These are phyloP conservation scores for Allobates femoralis DNA, from an alignment of 2,797 vertebrate species.

Conservation along the genomic window DNA sequence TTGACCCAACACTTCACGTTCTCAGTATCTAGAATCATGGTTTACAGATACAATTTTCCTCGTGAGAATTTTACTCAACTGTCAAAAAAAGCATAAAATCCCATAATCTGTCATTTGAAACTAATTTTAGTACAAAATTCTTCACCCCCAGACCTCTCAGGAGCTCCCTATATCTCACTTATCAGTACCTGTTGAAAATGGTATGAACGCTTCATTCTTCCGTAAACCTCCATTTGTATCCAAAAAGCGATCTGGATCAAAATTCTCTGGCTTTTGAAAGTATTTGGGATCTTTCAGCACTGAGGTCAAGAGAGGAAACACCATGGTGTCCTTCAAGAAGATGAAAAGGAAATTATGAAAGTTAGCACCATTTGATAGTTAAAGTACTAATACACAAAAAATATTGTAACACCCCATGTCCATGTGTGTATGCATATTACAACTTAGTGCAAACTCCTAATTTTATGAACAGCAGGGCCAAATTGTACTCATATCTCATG, in stretches of 20 bases:
- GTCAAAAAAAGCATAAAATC: neutral
- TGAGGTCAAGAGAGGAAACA: conserved; percentile 25
- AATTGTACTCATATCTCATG: neutral
- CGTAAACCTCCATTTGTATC: neutral
- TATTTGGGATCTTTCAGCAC: conserved; percentile 24
- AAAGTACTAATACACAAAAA: neutral
- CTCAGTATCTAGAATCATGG: neutral
- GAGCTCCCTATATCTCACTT: neutral
- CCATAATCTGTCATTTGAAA: neutral
- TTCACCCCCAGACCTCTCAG: neutral
- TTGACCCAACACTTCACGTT: neutral
- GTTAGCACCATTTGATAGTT: neutral
- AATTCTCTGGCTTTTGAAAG: conserved; percentile 16
- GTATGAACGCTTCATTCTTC: conserved; percentile 18
- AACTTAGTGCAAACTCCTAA: neutral
- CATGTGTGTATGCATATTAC: neutral
- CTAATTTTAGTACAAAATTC: neutral
- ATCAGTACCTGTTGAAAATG: conserved; percentile 45
- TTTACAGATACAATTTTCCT: neutral
- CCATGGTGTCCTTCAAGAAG: neutral
- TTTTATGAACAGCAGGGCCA: neutral
- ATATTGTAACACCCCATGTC: neutral
- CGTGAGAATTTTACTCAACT: neutral
- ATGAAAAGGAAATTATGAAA: neutral
- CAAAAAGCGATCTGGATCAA: conserved; percentile 32